Evolutionary conservation across 2,797 vertebrate species (phyloP).

Genomic region (Esox masquinongy): DNA sequence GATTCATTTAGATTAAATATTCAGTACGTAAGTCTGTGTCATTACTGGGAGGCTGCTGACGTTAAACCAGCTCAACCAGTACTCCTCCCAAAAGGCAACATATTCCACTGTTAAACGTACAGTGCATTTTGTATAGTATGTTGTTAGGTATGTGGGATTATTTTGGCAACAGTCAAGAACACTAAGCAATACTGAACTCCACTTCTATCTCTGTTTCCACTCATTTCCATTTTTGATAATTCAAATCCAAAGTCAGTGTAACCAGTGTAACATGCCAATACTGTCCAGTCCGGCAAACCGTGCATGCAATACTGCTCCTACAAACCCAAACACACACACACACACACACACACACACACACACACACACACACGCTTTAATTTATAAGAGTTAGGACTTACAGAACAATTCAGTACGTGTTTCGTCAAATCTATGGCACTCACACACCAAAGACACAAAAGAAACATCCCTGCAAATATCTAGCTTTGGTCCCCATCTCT

Average conservation of each 20-base stretch:
- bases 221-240: neutral
- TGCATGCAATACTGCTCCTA: neutral
- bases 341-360: slow-evolving; percentile 16
- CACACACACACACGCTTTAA: slow-evolving; percentile 23
- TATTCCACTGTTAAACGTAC: neutral
- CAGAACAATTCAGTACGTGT: neutral
- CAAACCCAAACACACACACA: slow-evolving; percentile 9
- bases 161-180: slow-evolving; percentile 69
- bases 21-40: neutral
- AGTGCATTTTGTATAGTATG: neutral
- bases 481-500: neutral
- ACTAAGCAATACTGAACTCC: slow-evolving; percentile 58
- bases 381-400: slow-evolving; percentile 18
- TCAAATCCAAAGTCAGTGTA: neutral
- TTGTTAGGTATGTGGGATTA: slow-evolving; percentile 41
- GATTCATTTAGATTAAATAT: neutral
- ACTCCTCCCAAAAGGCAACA: slow-evolving; percentile 13
- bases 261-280: neutral
- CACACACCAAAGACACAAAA: slow-evolving; percentile 45
- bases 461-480: slow-evolving; percentile 24
- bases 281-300: neutral
- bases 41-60: slow-evolving; percentile 1
- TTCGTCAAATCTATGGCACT: slow-evolving; percentile 24
- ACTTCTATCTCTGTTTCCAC: slow-evolving; percentile 53
- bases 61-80: neutral